Conservation (phyloP, 2,113 vertebrate genomes). For the Calypte anna region DNA sequence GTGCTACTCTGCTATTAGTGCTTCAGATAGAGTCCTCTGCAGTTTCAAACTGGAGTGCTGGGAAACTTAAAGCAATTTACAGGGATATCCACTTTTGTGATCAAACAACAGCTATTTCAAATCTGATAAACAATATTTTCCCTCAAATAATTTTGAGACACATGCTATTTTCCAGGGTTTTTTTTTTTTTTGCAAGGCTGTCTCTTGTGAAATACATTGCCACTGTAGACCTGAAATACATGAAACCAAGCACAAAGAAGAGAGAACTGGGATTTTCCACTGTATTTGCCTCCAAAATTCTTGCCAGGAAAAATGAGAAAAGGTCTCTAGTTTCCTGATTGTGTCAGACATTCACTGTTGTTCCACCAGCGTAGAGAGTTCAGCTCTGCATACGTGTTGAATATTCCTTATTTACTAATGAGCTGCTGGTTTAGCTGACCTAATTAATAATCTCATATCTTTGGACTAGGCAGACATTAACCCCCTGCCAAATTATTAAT, state of each 20-base stretch:
- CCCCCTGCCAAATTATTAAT: not conserved
- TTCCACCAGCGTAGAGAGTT: not conserved
- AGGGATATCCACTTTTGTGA: not conserved
- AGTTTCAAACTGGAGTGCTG: not conserved
- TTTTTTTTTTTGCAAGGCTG: not conserved
- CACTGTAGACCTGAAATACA: not conserved
- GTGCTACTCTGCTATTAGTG: not conserved
- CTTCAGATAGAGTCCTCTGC: not conserved
- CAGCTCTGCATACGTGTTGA: not conserved
- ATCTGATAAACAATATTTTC: not conserved
- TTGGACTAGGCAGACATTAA: not conserved
- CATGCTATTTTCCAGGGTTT: not conserved
- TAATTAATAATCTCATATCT: not conserved
- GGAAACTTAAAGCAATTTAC: not conserved
- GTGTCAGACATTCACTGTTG: not conserved
- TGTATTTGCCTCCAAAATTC: not conserved
- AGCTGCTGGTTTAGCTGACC: not conserved
- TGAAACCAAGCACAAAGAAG: not conserved
- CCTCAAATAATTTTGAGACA: not conserved
- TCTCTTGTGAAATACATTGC: not conserved
- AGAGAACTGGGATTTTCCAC: not conserved
- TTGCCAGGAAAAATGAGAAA: not conserved
- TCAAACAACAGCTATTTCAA: not conserved
- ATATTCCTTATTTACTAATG: not conserved
- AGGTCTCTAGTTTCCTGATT: not conserved